A percentile compares a stretch with the other conserved stretches of the same genome.
Conservation (phyloP, 2,888 invertebrate species). For the Ceramica pisi region DNA sequence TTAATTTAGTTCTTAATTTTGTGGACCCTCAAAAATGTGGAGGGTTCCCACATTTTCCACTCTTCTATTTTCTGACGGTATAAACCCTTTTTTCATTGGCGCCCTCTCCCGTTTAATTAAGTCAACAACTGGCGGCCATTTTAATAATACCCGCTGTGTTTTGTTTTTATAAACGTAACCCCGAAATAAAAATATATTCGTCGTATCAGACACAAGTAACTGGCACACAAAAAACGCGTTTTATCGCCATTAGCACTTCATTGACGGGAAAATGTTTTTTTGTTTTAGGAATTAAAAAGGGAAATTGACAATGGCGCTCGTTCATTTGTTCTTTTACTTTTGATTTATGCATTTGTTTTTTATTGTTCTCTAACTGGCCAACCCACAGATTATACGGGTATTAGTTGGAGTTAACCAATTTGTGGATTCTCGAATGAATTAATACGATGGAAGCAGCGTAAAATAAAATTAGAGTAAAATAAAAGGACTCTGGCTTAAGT, state of each 20-base stretch:
- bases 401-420: neutral
- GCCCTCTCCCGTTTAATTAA: slow-evolving; percentile 76
- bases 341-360: slow-evolving; percentile 22
- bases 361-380: slow-evolving; percentile 11
- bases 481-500: neutral
- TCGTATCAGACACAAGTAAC: slow-evolving; percentile 29
- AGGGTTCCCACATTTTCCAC: slow-evolving; percentile 53
- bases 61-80: slow-evolving; percentile 66
- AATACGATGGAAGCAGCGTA: neutral
- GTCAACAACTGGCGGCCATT: slow-evolving; percentile 71
- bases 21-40: slow-evolving; percentile 62
- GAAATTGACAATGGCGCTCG: slow-evolving; percentile 15
- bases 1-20: slow-evolving; percentile 72
- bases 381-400: neutral
- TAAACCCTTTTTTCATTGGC: slow-evolving; percentile 74
- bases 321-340: slow-evolving; percentile 32
- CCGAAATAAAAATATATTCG: slow-evolving; percentile 36
- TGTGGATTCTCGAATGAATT: neutral
- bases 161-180: slow-evolving; percentile 46
- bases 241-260: slow-evolving; percentile 30
- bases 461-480: neutral
- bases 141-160: slow-evolving; percentile 62
- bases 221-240: slow-evolving; percentile 31
- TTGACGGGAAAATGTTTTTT: slow-evolving; percentile 33
- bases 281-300: slow-evolving; percentile 33